These are phyloP conservation scores for Lepus timidus DNA, from an alignment of 2,113 vertebrate genomes.

Conservation along the genomic window DNA sequence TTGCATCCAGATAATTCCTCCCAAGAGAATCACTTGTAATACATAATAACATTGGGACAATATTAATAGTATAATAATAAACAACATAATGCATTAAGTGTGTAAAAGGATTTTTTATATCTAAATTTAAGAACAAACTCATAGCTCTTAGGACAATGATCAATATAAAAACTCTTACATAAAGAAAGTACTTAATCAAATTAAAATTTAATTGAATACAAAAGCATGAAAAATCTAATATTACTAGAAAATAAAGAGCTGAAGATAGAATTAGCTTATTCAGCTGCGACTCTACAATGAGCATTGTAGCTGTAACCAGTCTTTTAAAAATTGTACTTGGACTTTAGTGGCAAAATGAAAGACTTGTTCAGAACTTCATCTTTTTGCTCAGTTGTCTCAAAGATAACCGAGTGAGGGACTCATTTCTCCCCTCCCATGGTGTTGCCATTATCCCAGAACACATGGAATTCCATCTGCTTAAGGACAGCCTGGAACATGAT, in stretches of 20 bases:
- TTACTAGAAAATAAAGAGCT: neutral
- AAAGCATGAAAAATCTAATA: neutral
- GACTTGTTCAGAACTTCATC: neutral
- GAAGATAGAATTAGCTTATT: neutral
- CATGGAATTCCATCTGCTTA: neutral
- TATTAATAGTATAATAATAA: neutral
- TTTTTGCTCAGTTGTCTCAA: neutral
- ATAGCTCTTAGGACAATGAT: neutral
- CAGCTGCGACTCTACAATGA: neutral
- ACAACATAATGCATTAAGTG: neutral
- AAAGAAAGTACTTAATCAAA: neutral
- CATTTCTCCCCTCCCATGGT: neutral
- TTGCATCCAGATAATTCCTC: neutral
- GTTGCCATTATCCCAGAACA: neutral
- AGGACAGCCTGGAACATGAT: neutral
- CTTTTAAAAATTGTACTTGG: neutral
- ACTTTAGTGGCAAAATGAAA: neutral
- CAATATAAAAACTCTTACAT: neutral
- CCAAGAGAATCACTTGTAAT: neutral
- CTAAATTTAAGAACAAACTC: neutral
- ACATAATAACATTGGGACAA: neutral
- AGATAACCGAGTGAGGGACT: neutral
- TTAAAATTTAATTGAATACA: slow-evolving; percentile 4
- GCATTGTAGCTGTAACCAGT: neutral
- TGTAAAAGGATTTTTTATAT: neutral